Percentiles rank a stretch among this genome's conserved stretches.
These are phyloP conservation scores for Acronicta aceris DNA, from an alignment of 2,888 invertebrate species.

Conservation along the genomic window DNA sequence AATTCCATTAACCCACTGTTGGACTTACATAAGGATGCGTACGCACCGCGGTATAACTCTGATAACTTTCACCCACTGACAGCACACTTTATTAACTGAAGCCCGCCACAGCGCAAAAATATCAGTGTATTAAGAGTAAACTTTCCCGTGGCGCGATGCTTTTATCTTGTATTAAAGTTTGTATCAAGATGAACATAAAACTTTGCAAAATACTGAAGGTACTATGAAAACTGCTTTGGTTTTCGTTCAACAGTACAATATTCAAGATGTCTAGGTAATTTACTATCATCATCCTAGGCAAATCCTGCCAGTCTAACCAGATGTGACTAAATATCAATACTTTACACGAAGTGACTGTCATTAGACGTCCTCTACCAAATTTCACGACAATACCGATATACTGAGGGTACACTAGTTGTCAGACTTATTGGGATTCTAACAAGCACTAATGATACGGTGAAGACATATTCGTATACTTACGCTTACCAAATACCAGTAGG, in stretches of 20 bases:
- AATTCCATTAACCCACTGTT: constrained; percentile 67
- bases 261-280: too few relatives aligned
- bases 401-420: too few relatives aligned
- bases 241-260: background rate
- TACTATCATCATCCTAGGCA: too few relatives aligned
- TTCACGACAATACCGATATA: too few relatives aligned
- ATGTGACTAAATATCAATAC: too few relatives aligned
- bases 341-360: too few relatives aligned
- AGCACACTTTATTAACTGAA: constrained; percentile 68
- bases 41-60: constrained; percentile 69
- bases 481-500: too few relatives aligned
- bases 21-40: constrained; percentile 69
- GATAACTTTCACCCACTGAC: constrained; percentile 73
- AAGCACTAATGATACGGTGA: too few relatives aligned
- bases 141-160: constrained; percentile 23
- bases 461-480: too few relatives aligned
- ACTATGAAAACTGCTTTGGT: background rate
- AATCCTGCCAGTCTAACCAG: too few relatives aligned
- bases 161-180: constrained; percentile 30
- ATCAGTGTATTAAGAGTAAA: constrained; percentile 41
- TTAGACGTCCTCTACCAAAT: too few relatives aligned
- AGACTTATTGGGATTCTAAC: too few relatives aligned
- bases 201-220: background rate
- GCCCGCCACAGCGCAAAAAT: constrained; percentile 56
- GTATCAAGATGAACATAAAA: background rate